A percentile compares a stretch with the other conserved stretches of the same genome.
Evolutionary conservation across 2,113 vertebrate genomes (phyloP).

Genomic region (Xyliphius kryptos): DNA sequence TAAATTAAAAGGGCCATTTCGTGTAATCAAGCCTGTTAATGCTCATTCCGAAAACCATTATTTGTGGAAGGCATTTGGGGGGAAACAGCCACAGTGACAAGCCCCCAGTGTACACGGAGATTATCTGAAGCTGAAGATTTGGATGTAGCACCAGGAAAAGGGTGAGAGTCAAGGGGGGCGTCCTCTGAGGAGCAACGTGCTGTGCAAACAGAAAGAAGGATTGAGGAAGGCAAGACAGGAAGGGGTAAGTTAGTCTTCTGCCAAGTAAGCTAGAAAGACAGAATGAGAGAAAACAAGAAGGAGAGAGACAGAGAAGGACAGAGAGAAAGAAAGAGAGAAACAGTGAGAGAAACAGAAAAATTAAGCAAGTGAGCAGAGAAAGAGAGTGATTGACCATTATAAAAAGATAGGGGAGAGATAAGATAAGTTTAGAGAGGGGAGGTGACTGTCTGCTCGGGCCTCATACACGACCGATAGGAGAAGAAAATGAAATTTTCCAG

Average conservation of each 20-base stretch:
- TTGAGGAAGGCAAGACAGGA: slow-evolving; percentile 35
- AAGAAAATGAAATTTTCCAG: slow-evolving; percentile 98
- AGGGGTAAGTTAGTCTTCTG: slow-evolving; percentile 25
- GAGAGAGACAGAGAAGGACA: too few relatives aligned
- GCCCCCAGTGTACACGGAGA: slow-evolving; percentile 62
- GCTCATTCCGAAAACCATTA: slow-evolving; percentile 99
- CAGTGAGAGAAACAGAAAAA: too few relatives aligned
- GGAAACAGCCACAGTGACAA: slow-evolving; percentile 86
- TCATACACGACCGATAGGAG: slow-evolving; percentile 50
- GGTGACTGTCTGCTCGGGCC: slow-evolving; percentile 32
- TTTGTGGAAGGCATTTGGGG: slow-evolving; percentile 98
- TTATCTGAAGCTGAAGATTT: slow-evolving; percentile 64
- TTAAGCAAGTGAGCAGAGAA: too few relatives aligned
- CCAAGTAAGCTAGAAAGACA: slow-evolving; percentile 9
- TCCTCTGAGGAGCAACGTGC: slow-evolving; percentile 39
- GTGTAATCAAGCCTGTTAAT: slow-evolving; percentile 99
- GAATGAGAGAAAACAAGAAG: slow-evolving; percentile 2
- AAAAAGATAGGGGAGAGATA: slow-evolving; percentile 51
- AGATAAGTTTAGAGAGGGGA: slow-evolving; percentile 51
- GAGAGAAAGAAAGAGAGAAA: too few relatives aligned
- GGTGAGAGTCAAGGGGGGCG: slow-evolving; percentile 36
- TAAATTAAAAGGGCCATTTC: slow-evolving; percentile 99
- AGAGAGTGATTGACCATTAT: slow-evolving; percentile 36
- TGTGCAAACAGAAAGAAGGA: slow-evolving; percentile 37
- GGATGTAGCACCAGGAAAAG: slow-evolving; percentile 38